These are phyloP conservation scores for Drosophila merina DNA, from an alignment of 2,888 invertebrate genomes.

Conservation along the genomic window DNA sequence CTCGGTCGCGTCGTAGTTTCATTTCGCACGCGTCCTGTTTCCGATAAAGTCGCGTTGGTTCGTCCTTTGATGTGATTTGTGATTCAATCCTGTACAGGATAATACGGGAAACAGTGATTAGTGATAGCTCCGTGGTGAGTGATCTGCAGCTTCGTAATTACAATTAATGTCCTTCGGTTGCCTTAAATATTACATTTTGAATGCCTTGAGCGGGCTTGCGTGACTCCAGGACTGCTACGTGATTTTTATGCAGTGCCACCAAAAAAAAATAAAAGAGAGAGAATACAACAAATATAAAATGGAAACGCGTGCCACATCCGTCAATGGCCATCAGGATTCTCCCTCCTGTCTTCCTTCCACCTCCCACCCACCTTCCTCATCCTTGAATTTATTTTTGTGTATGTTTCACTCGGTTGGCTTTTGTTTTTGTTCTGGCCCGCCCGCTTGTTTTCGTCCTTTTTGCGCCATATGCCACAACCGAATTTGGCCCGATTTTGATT, in stretches of 20 bases:
- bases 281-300: slow-evolving; percentile 24
- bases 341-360: not conserved
- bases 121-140: slow-evolving; percentile 8
- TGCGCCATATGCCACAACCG: slow-evolving; percentile 53
- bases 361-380: not conserved
- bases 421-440: slow-evolving; percentile 47
- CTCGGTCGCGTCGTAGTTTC: slow-evolving; percentile 48
- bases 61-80: slow-evolving; percentile 1
- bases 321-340: slow-evolving; percentile 38
- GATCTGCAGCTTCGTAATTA: slow-evolving; percentile 56
- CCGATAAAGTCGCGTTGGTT: slow-evolving; percentile 54
- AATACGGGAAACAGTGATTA: slow-evolving; percentile 15
- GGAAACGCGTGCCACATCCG: slow-evolving; percentile 54
- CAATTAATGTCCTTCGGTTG: slow-evolving; percentile 43
- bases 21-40: not conserved
- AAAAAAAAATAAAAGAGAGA: slow-evolving; percentile 18
- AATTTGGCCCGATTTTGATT: slow-evolving; percentile 56
- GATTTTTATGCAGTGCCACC: slow-evolving; percentile 48
- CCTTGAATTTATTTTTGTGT: slow-evolving; percentile 21
- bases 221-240: slow-evolving; percentile 39
- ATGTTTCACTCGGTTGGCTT: slow-evolving; percentile 54
- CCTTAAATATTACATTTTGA: slow-evolving; percentile 52
- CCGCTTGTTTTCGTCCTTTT: slow-evolving; percentile 21
- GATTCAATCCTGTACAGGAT: not conserved
- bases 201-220: slow-evolving; percentile 6